A percentile compares a stretch with the other conserved stretches of the same genome.
Conservation (phyloP, 2,113 vertebrate species). For the Progne subis region DNA sequence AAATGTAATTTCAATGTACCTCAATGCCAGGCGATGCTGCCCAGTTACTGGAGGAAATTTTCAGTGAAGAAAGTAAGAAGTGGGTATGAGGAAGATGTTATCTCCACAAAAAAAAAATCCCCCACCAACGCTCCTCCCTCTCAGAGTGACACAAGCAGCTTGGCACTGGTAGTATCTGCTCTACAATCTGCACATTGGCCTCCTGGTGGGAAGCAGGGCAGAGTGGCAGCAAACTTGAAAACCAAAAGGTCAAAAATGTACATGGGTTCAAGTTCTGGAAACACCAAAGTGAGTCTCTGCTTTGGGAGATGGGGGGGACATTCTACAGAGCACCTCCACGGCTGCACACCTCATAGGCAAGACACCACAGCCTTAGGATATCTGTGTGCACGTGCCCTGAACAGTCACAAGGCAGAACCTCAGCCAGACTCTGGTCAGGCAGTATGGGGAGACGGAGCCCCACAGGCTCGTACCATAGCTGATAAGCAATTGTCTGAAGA, state of each 20-base stretch:
- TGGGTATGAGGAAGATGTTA: accelerated
- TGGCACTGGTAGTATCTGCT: neutral
- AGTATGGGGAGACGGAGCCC: neutral
- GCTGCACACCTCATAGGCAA: neutral
- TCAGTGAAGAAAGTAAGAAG: neutral
- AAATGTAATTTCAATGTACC: neutral
- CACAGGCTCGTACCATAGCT: neutral
- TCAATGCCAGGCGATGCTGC: neutral
- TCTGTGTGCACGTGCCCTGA: neutral
- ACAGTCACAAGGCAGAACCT: neutral
- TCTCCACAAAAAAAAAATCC: neutral
- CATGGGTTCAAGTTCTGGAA: neutral
- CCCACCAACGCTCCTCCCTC: neutral
- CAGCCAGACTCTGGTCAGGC: neutral
- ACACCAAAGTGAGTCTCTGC: neutral
- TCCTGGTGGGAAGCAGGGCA: neutral
- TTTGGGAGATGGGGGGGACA: accelerated
- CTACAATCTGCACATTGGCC: neutral
- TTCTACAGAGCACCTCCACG: neutral
- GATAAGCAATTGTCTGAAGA: neutral
- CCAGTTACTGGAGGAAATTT: neutral
- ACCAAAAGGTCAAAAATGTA: neutral
- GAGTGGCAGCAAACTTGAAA: neutral
- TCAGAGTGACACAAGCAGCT: neutral
- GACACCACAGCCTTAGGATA: neutral